Evolutionary conservation across 2,888 invertebrate species (phyloP), one percentile per base, ranked within the genome.

Genomic region (Smittia aterrima): DNA sequence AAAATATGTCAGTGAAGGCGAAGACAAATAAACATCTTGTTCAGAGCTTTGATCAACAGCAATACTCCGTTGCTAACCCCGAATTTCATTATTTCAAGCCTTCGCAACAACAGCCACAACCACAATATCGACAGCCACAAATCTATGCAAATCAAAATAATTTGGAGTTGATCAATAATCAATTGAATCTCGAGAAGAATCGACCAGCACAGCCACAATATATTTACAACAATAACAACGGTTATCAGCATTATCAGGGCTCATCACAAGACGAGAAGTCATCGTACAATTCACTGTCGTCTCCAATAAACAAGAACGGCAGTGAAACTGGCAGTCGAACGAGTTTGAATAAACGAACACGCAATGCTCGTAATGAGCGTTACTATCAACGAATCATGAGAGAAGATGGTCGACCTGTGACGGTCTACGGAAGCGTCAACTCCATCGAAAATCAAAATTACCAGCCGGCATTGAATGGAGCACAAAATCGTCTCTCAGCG

Each of bases 361-460:
- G 92, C 74, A 87, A 89, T 24, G 92, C 92, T 0, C 86, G 93
- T 78, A 93, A 92, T 72, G 93, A 93, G 80, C 86, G 93, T 74
- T 92, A 92, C 79, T 88, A 91, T 74, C 91, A 91, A 79, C 86
- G 93, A 74, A 82, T 92, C 77, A 91, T 90, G 13, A 85, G 88
- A 75, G 91, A 91, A 77, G 66, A 64, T 16, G 66, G 66, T 3
- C 82, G 81, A 79, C 81, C 74, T 20, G 9, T 47, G 20, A 67
- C 74, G 6, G 67, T 74, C 13, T 74, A 74, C 64, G 66, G 74
- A 1, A 74, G 66, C 85, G 85, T 1, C 84, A 85, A 78, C 85
- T 85, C 76, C 85, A 85, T 76, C 85, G 85, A 68, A 84, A 84
- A 67, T 84, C 85, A 11, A 84, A 74, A 74, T 11, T 74, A 74